phyloP scores from a whole-genome alignment of 2,888 invertebrate genomes.

The Elmis aenea region DNA sequence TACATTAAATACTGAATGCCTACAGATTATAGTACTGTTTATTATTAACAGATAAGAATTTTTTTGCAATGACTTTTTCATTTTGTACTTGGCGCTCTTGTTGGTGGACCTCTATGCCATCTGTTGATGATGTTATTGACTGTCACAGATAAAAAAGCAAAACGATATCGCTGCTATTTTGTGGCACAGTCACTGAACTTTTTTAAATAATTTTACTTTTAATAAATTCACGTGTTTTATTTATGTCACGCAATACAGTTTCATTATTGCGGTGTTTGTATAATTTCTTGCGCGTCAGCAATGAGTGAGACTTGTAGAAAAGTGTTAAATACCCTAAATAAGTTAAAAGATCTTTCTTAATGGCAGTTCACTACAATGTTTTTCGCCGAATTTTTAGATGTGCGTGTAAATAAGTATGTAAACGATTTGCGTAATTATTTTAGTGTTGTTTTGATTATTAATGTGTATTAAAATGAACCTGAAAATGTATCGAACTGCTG shows the following conservation, averaged over 20 bases:
- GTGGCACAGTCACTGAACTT: constrained; percentile 30
- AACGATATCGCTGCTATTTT: constrained; percentile 34
- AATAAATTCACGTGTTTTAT: constrained; percentile 16
- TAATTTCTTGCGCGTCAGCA: constrained; percentile 4
- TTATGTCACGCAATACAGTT: constrained; percentile 19
- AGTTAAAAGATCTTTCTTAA: constrained; percentile 21
- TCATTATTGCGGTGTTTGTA: constrained; percentile 3
- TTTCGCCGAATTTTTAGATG: constrained; percentile 33
- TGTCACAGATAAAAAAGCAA: constrained; percentile 16
- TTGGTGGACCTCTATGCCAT: constrained; percentile 16
- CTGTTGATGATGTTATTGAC: constrained; percentile 10
- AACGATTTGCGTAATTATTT: constrained; percentile 23
- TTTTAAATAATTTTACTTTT: constrained; percentile 24
- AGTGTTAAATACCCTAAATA: constrained; percentile 16
- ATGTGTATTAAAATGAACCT: constrained; percentile 24
- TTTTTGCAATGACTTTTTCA: too few relatives aligned
- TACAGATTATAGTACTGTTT: too few relatives aligned
- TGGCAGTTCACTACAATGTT: constrained; percentile 28
- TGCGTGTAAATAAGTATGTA: constrained; percentile 31
- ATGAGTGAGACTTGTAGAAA: constrained; percentile 13
- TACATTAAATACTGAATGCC: too few relatives aligned
- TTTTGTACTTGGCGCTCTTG: constrained; percentile 13
- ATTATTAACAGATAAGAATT: too few relatives aligned
- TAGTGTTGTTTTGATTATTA: constrained; percentile 21
- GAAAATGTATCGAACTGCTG: constrained; percentile 35